phyloP scores from a whole-genome alignment of 37 sponge, comb jelly and placozoan genomes.

The Beroe forskalii region DNA sequence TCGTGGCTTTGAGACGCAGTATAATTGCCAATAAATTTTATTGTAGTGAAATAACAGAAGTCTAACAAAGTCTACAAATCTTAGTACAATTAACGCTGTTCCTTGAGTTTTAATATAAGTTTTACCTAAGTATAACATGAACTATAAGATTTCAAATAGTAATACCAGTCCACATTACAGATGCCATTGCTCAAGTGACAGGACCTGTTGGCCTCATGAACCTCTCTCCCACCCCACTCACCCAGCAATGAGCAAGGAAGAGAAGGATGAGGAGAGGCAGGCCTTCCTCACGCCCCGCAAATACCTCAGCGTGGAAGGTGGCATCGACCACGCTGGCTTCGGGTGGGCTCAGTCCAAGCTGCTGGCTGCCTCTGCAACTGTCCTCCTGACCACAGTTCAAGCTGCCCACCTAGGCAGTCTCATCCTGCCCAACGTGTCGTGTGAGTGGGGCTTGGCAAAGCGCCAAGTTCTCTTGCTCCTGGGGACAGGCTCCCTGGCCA shows the following conservation, averaged over 20 bases:
- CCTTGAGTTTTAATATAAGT: too few relatives aligned
- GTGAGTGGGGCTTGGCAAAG: slow-evolving; percentile 34
- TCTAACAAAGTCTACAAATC: too few relatives aligned
- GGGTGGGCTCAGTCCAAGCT: slow-evolving; percentile 8
- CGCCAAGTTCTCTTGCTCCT: not conserved
- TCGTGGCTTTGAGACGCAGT: too few relatives aligned
- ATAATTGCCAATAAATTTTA: too few relatives aligned
- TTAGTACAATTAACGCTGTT: too few relatives aligned
- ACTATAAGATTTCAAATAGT: too few relatives aligned
- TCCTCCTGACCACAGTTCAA: slow-evolving; percentile 26
- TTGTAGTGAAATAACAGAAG: too few relatives aligned
- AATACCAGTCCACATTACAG: too few relatives aligned
- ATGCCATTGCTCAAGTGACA: too few relatives aligned
- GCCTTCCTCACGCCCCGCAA: not conserved
- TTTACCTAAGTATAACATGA: too few relatives aligned
- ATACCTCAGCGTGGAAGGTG: not conserved
- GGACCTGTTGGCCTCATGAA: too few relatives aligned
- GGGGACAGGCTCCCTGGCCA: not conserved
- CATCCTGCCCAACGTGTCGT: slow-evolving; percentile 3
- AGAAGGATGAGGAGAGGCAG: not conserved
- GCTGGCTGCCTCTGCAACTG: not conserved
- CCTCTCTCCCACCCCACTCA: too few relatives aligned
- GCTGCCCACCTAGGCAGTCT: not conserved
- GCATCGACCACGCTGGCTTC: slow-evolving; percentile 9
- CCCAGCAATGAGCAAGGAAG: not conserved